These are phyloP conservation scores for Lithophane leautieri DNA, from an alignment of 2,888 invertebrate genomes.

Conservation along the genomic window DNA sequence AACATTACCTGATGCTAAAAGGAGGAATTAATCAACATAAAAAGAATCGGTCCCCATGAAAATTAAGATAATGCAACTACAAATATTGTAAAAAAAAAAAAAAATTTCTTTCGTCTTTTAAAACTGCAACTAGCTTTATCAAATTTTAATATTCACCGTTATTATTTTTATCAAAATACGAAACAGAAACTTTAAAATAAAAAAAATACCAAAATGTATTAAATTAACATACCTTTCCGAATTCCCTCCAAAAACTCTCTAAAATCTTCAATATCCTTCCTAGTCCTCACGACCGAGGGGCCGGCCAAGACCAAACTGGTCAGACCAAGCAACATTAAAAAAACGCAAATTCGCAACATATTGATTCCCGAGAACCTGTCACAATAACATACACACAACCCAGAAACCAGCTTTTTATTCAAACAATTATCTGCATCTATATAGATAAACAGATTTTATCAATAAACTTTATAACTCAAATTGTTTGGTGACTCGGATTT, in stretches of 20 bases:
- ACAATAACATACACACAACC: slow-evolving; percentile 28
- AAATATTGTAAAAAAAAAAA: no score
- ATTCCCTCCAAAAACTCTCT: slow-evolving; percentile 80
- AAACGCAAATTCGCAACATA: slow-evolving; percentile 72
- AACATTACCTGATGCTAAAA: not conserved
- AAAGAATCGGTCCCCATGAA: not conserved
- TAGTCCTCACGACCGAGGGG: slow-evolving; percentile 76
- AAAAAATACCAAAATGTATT: no score
- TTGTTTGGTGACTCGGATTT: slow-evolving; percentile 54
- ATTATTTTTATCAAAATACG: not conserved
- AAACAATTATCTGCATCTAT: slow-evolving; percentile 59
- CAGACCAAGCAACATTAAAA: slow-evolving; percentile 65
- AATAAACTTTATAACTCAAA: slow-evolving; percentile 58
- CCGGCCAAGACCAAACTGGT: slow-evolving; percentile 73
- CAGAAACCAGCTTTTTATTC: slow-evolving; percentile 61
- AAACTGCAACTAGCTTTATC: not conserved
- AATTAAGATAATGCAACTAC: not conserved
- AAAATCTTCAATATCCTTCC: slow-evolving; percentile 81
- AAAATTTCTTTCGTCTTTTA: no score
- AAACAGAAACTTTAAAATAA: no score
- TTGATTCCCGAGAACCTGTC: slow-evolving; percentile 39
- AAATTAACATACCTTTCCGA: slow-evolving; percentile 73
- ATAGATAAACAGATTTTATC: slow-evolving; percentile 66
- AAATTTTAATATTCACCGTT: not conserved
- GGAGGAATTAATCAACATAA: not conserved